These are phyloP conservation scores for Trichomalopsis sarcophagae DNA, from an alignment of 1,140 invertebrate species.

Conservation along the genomic window DNA sequence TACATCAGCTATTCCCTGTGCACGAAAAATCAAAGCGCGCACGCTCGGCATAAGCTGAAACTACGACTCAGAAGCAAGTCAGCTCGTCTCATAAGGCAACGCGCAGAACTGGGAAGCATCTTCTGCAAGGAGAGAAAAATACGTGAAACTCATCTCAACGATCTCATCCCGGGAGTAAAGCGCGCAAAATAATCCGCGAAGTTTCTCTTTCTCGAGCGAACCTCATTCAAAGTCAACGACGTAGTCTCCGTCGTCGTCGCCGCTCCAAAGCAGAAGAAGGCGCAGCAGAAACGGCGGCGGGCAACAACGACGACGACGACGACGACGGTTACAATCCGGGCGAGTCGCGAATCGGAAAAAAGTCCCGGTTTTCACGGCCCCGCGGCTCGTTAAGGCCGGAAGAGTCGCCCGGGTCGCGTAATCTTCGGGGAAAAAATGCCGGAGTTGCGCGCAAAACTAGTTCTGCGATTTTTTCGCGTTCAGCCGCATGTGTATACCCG, in stretches of 20 bases:
- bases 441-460: background rate
- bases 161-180: slow-evolving; percentile 1
- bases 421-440: slow-evolving; percentile 21
- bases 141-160: slow-evolving; percentile 42
- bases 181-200: slow-evolving; percentile 33
- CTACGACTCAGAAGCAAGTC: too few relatives aligned
- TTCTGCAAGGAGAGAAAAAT: slow-evolving; percentile 22
- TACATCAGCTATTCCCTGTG: background rate
- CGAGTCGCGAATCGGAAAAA: background rate
- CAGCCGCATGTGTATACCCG: background rate
- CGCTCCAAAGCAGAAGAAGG: background rate
- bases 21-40: background rate
- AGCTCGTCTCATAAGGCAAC: background rate
- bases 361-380: background rate
- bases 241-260: background rate
- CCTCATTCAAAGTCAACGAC: slow-evolving; percentile 22
- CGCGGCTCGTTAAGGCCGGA: slow-evolving; percentile 33
- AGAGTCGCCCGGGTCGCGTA: background rate
- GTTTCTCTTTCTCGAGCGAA: background rate
- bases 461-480: slow-evolving; percentile 9
- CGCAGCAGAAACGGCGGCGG: background rate
- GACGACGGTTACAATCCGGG: background rate
- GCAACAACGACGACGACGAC: background rate
- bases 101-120: too few relatives aligned
- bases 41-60: too few relatives aligned